phyloP scores from a whole-genome alignment of 2,797 vertebrate genomes.

The Silurus lanzhouensis region DNA sequence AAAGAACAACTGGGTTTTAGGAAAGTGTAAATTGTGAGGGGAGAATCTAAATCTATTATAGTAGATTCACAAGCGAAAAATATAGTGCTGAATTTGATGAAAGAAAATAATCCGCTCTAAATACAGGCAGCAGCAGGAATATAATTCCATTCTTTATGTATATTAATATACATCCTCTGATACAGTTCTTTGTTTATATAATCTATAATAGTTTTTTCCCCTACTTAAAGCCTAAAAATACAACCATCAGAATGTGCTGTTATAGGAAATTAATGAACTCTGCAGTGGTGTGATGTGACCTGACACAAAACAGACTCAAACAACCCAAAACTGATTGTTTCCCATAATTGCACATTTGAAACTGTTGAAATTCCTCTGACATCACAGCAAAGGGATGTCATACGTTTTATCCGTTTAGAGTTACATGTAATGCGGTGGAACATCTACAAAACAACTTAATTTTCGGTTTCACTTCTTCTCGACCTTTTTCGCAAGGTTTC shows the following conservation, averaged over 20 bases:
- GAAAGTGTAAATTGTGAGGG: background rate
- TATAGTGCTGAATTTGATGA: background rate
- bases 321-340: background rate
- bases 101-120: background rate
- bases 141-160: background rate
- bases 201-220: background rate
- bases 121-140: background rate
- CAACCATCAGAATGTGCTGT: background rate
- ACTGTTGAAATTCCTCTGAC: background rate
- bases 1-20: slow-evolving; percentile 60
- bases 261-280: background rate
- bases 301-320: background rate
- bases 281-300: background rate
- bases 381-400: background rate
- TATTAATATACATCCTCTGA: background rate
- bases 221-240: background rate
- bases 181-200: too few species aligned
- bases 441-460: background rate
- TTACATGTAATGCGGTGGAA: background rate
- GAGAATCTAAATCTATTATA: background rate
- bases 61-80: background rate
- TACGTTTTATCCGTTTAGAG: background rate
- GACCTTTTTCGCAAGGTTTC: too few species aligned
- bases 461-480: background rate
- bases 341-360: background rate